These are phyloP conservation scores for Campylomormyrus tamandua DNA, from an alignment of 2,113 vertebrate species.

Conservation along the genomic window DNA sequence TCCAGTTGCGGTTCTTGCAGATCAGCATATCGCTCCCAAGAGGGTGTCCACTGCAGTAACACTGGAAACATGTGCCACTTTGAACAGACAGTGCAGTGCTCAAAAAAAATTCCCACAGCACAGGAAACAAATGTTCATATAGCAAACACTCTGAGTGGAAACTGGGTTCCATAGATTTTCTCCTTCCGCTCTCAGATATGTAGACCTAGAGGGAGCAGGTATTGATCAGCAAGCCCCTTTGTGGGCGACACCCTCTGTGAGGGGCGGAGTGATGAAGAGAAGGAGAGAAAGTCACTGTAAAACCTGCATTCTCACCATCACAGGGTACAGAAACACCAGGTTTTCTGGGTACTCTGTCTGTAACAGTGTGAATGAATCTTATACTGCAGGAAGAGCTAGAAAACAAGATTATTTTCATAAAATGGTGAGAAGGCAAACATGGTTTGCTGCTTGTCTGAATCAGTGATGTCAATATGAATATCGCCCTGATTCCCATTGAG, in stretches of 20 bases:
- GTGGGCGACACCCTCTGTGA: background rate
- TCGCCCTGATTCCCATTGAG: background rate
- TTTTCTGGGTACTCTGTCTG: background rate
- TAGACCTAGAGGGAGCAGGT: background rate
- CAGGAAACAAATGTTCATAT: background rate
- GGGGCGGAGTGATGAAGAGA: background rate
- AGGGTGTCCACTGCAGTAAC: constrained; percentile 1
- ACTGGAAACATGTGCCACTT: background rate
- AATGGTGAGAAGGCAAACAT: background rate
- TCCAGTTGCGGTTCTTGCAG: background rate
- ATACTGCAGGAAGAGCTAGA: background rate
- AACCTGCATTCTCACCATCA: background rate
- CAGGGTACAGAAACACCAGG: background rate
- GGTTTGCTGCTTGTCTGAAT: background rate
- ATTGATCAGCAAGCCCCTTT: background rate
- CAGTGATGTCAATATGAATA: background rate
- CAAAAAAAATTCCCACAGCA: background rate
- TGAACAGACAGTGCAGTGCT: background rate
- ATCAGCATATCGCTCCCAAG: background rate
- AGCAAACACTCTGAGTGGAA: background rate
- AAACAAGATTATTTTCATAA: background rate
- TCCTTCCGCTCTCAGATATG: background rate
- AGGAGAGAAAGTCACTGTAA: background rate
- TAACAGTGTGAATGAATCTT: background rate
- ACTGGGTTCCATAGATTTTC: background rate